Base-by-base conservation (phyloP, 2,888 invertebrate genomes). In the Cheilosia grossa region DNA sequence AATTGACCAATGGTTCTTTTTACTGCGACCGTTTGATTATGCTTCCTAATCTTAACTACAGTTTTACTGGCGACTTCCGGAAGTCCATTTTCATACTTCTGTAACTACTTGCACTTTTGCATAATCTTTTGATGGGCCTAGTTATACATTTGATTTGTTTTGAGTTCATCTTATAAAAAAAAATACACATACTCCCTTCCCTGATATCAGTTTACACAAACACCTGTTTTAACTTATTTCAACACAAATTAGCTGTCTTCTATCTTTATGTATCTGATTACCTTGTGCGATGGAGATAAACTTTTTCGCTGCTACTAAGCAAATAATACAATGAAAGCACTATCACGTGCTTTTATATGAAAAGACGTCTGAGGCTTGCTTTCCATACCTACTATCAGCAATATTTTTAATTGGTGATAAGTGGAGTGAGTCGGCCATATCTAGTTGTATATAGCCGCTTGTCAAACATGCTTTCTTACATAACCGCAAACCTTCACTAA, bases 371-470 rank as follows among this genome's bases (percentile, higher is more conserved):
- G 37, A 67, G 47, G 56, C 40, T 24, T 73, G 63, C 24, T 53
- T 70, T 30, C 24, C 21, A 6, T 63, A 53, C 27, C 27, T 6
- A 27, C 17, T 44, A 64, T 64, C 74, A 24, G 30, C 21, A 19
- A 21, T 58, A 58, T 42, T 19, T 67, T 67, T 51, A 66, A 58
- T 58, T 59, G 42, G 37, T 42, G 74, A 75, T 75, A 75, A 75
- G 49, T 75, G 74, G 58, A 47, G 56, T 74, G 40, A 27, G 54
- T 56, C 56, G 63, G 54, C 30, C 13, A 33, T 19, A n/a, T n/a
- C n/a, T n/a, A 19, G 9, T 40, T 2, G 21, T 27, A n/a, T n/a
- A n/a, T n/a, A 27, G 27, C 6, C 27, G 27, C 24, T 21, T 56
- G 66, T 58, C 51, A 40, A 58, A 51, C 66, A 67, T 64, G 67